Base-by-base conservation (phyloP, 2,797 vertebrate genomes). In the Iguana delicatissima region DNA sequence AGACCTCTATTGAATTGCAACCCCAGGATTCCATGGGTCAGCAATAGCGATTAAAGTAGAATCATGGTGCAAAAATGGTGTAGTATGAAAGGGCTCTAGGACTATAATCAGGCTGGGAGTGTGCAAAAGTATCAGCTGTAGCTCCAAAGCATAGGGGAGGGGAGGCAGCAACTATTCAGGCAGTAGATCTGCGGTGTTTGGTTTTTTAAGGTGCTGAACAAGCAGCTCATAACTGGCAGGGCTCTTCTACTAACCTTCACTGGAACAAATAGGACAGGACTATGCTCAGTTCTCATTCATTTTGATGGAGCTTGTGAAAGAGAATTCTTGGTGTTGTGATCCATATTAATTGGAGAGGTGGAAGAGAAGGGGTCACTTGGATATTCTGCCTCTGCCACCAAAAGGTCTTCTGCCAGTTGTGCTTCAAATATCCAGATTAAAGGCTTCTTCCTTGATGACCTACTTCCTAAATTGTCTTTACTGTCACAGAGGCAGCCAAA, bases 401-500 rank as follows among this genome's bases (percentile, higher is more conserved):
- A 62, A 87, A 87, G 59, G 38, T 9, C 59, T 67, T 86, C 14
- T 4, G 14, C 55, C n/a, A 82, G 2, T 22, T 18, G 7, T 52
- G 77, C 82, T 84, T 26, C 57, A 88, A 55, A 69, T 12, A 2
- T 52, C 10, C 22, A 52, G 62, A 50, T 72, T 57, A 73, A 73
- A 81, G 22, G 14, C 29, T 59, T 26, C 13, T 24, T 62, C 32
- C n/a, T 89, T 59, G 6, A 64, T n/a, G 35, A 64, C 8, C 22
- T 12, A 26, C 38, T 73, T 88, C 46, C 13, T 88, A 77, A 13
- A 52, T 55, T 80, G 62, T n/a, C 35, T 69, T 69, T 88, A 16
- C n/a, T 80, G 29, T 38, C 62, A 73, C 35, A 29, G 42, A 42
- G 72, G 86, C 84, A 38, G n/a, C n/a, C 88, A 77, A 76, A 84